Evolutionary conservation across 2,113 vertebrate species (phyloP), one percentile per base, ranked within the genome.

Genomic region (Phaethon lepturus): DNA sequence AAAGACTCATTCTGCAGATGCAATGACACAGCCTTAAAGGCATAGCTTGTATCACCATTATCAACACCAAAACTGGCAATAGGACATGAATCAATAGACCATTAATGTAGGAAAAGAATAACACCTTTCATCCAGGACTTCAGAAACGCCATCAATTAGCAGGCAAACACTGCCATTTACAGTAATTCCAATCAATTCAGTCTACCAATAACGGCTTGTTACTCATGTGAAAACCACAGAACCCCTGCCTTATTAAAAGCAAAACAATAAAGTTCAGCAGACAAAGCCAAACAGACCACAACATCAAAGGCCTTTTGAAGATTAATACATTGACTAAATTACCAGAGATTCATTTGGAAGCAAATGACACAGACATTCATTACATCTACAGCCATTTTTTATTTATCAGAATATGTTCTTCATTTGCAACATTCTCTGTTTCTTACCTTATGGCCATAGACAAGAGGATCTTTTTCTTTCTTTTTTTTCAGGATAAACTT

Each of bases 271-370:
- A 95, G 74, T 93, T 96, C 90, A 82, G 35, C 58, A 95, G 71
- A 95, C 75, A 94, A 94, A 88, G 78, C 75, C 86, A 93, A 96
- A 89, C 49, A 88, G 89, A 93, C 60, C 80, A 81, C 81, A 94
- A 56, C 77, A 94, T 96, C 96, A 96, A 95, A 96, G 86, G 63
- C 17, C 63, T 97, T 96, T 95, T 97, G 93, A 97, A 97, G 89
- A 95, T 86, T 95, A 95, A 89, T 66, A 90, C 59, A 67, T 92
- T 91, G 81, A 83, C 74, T 95, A 84, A 95, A 97, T 84, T 96
- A 92, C 67, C 68, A 95, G 76, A 95, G 42, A 84, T 88, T 67
- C 42, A 88, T 97, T 94, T 91, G 81, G 80, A 93, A 96, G 64
- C 67, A 93, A 95, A 86, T 38, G 53, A 69, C 74, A 90, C 38